Conservation (phyloP, 2,797 vertebrate genomes). For the Mionectes olivaceus region DNA sequence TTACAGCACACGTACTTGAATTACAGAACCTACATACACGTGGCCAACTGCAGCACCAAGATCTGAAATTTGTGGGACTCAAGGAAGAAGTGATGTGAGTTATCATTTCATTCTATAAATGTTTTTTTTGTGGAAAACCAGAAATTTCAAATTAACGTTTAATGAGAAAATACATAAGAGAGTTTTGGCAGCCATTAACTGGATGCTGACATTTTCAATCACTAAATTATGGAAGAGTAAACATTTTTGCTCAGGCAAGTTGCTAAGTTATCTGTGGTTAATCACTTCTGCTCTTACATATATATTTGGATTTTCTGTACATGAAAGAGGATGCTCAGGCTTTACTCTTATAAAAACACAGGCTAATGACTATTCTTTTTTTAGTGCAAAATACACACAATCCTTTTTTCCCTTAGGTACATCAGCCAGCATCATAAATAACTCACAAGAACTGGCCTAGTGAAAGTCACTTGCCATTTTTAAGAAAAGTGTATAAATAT, state of each 20-base stretch:
- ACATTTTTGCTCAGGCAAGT: not conserved
- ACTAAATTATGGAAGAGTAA: not conserved
- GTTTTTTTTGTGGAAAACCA: not conserved
- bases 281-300: not conserved
- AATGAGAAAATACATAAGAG: not conserved
- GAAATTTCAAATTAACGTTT: not conserved
- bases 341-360: not conserved
- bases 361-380: not conserved
- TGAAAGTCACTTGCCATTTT: constrained; percentile 1
- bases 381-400: not conserved
- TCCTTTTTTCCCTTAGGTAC: not conserved
- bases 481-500: not conserved
- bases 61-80: not conserved
- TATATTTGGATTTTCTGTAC: not conserved
- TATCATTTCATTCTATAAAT: not conserved
- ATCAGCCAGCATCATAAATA: not conserved
- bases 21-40: fast-evolving
- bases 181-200: not conserved
- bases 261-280: not conserved
- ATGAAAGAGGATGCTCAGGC: not conserved
- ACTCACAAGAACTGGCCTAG: not conserved
- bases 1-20: not conserved
- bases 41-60: not conserved
- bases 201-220: not conserved
- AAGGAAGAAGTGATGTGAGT: not conserved